Evolutionary conservation across 2,113 vertebrate species (phyloP).

Genomic region (Scalopus aquaticus): DNA sequence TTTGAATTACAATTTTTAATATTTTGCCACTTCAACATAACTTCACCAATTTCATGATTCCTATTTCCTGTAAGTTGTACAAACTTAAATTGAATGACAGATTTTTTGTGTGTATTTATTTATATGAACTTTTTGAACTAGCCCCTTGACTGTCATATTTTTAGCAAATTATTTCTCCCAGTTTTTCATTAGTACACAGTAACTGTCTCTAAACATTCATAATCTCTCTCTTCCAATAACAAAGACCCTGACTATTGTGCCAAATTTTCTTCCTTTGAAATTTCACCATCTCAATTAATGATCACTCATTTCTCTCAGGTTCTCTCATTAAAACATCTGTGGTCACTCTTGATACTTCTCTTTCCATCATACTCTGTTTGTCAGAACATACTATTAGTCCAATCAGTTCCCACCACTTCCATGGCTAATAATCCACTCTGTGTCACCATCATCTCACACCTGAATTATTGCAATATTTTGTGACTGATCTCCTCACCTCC

Average conservation of each 20-base stretch:
- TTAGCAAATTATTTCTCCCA: not conserved
- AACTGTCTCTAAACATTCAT: not conserved
- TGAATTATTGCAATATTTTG: not conserved
- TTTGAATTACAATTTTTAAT: not conserved
- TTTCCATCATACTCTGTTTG: not conserved
- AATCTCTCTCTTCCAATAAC: not conserved
- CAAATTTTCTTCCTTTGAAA: not conserved
- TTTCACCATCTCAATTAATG: not conserved
- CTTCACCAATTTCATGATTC: not conserved
- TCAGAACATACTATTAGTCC: not conserved
- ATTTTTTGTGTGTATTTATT: not conserved
- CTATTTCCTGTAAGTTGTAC: not conserved
- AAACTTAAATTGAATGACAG: not conserved
- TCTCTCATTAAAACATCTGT: not conserved
- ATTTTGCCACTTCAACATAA: not conserved
- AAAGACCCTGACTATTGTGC: not conserved
- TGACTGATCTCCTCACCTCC: slow-evolving; percentile 6
- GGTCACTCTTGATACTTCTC: not conserved
- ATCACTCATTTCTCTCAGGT: not conserved
- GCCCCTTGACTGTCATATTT: not conserved
- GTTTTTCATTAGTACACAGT: not conserved
- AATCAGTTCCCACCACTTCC: not conserved
- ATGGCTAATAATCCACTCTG: not conserved
- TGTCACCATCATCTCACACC: not conserved
- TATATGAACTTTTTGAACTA: not conserved